These are phyloP conservation scores for Petroica traversi DNA, from an alignment of 2,113 vertebrate species.

Conservation along the genomic window DNA sequence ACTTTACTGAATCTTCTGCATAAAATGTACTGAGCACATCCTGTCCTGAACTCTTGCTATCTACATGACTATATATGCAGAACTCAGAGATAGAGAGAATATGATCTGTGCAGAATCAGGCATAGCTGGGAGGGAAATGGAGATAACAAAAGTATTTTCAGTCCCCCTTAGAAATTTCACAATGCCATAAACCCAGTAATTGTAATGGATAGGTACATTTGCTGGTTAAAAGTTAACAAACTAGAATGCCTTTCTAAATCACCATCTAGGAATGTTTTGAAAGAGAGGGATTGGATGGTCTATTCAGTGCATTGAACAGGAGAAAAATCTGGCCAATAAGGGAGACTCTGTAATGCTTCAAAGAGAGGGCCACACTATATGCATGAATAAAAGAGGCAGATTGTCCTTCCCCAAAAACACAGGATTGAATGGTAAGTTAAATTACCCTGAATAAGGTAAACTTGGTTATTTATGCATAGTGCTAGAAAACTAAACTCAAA, in stretches of 20 bases:
- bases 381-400: background rate
- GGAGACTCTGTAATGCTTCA: background rate
- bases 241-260: conserved; percentile 55
- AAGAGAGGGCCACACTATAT: background rate
- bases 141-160: conserved; percentile 56
- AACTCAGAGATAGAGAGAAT: background rate
- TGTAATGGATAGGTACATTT: conserved; percentile 67
- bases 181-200: conserved; percentile 49
- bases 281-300: conserved; percentile 43
- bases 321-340: conserved; percentile 66
- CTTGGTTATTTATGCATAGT: background rate
- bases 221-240: conserved; percentile 71
- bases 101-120: conserved; percentile 7
- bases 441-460: background rate
- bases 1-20: background rate
- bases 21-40: background rate
- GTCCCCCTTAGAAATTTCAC: conserved; percentile 19
- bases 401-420: background rate
- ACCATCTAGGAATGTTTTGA: conserved; percentile 38
- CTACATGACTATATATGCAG: background rate
- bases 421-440: conserved; percentile 52
- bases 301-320: conserved; percentile 9
- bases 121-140: conserved; percentile 4
- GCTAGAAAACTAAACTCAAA: background rate
- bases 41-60: background rate